A percentile compares a stretch with the other conserved stretches of the same genome.
Conservation (phyloP, 1,140 invertebrate species). For the Phymorhynchus buccinoides region DNA sequence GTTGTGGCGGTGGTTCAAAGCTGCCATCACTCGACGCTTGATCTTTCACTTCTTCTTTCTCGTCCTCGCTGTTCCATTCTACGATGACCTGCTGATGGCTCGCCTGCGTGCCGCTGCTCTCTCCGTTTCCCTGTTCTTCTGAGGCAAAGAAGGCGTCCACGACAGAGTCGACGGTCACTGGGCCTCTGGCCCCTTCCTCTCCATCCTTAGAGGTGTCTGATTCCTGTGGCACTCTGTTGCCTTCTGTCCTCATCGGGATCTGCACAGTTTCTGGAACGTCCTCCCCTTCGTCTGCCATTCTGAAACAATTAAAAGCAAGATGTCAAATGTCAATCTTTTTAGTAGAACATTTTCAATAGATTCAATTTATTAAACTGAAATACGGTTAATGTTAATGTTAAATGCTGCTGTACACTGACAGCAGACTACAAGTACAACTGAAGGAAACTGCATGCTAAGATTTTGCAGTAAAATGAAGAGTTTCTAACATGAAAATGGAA, state of each 20-base stretch:
- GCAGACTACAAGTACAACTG: too few species aligned
- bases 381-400: too few species aligned
- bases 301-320: slow-evolving; percentile 3
- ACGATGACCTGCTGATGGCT: background rate
- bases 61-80: background rate
- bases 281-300: slow-evolving; percentile 1
- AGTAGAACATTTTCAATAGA: too few species aligned
- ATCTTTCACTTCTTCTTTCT: background rate
- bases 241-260: background rate
- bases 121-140: background rate
- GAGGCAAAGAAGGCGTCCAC: background rate
- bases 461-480: too few species aligned
- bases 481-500: too few species aligned
- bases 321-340: too few species aligned
- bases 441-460: too few species aligned
- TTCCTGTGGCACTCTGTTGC: background rate
- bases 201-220: background rate
- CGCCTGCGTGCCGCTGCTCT: background rate
- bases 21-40: background rate
- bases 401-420: too few species aligned
- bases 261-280: background rate
- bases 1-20: background rate
- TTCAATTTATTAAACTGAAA: too few species aligned
- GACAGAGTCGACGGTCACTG: slow-evolving; percentile 1
- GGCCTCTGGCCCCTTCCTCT: background rate